Percentiles rank a stretch among this genome's conserved stretches.
phyloP scores from a whole-genome alignment of 2,113 vertebrate species.

The Axis porcinus region DNA sequence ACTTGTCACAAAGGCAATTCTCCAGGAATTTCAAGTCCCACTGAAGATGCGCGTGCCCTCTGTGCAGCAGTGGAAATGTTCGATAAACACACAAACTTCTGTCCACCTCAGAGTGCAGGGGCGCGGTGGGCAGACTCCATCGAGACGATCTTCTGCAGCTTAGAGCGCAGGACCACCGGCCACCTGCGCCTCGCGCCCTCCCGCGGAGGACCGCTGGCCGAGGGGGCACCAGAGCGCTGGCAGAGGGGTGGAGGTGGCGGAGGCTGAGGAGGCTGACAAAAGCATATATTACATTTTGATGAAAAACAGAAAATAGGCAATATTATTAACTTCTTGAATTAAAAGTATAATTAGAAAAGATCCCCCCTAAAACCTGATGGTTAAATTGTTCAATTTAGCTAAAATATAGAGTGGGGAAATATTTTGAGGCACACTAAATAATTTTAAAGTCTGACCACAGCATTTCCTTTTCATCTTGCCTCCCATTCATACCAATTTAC shows the following conservation, averaged over 20 bases:
- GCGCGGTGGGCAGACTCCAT: accelerated
- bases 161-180: accelerated
- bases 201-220: accelerated
- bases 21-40: background rate
- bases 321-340: background rate
- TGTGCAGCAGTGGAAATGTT: background rate
- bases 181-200: accelerated
- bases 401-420: background rate
- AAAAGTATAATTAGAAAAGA: background rate
- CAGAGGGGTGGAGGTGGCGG: accelerated
- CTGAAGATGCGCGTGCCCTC: background rate
- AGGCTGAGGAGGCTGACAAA: background rate
- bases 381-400: background rate
- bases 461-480: background rate
- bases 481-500: background rate
- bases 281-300: background rate
- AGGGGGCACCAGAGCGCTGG: background rate
- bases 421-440: background rate
- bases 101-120: background rate
- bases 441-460: background rate
- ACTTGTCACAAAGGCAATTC: background rate
- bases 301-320: background rate
- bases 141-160: background rate
- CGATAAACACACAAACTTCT: background rate
- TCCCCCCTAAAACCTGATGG: background rate